Percentiles rank a stretch among this genome's conserved stretches.
Evolutionary conservation across 2,888 invertebrate species (phyloP).

Genomic region (Lithophane semibrunnea): DNA sequence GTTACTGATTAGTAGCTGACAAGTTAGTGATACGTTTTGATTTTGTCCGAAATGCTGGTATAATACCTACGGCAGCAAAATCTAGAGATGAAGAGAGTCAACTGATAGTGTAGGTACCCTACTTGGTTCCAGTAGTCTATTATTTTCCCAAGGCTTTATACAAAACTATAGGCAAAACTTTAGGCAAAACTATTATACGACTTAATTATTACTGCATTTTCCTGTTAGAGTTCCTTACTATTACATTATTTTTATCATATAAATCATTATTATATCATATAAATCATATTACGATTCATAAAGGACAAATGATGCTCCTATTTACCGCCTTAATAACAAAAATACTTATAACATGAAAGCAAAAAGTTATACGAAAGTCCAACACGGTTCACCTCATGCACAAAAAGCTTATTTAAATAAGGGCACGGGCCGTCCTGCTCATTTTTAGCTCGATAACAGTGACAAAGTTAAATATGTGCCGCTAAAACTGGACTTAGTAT

Average conservation of each 20-base stretch:
- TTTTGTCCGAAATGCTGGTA: not conserved
- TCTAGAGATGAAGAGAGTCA: not conserved
- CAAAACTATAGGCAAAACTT: no score
- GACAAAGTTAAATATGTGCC: slow-evolving; percentile 62
- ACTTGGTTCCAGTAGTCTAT: not conserved
- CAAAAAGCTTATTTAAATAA: slow-evolving; percentile 62
- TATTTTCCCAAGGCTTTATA: not conserved
- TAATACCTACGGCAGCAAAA: not conserved
- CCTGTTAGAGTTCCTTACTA: not conserved
- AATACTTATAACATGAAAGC: slow-evolving; percentile 41
- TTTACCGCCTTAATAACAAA: slow-evolving; percentile 37
- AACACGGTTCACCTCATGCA: slow-evolving; percentile 41
- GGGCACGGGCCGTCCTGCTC: slow-evolving; percentile 41
- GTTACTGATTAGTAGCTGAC: not conserved
- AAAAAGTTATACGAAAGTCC: slow-evolving; percentile 51
- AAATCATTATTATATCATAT: slow-evolving; percentile 10
- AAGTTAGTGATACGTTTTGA: not conserved
- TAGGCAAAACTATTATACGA: not conserved
- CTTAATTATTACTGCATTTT: not conserved
- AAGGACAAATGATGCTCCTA: slow-evolving; percentile 4
- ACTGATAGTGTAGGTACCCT: not conserved
- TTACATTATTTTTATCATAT: slow-evolving; percentile 1
- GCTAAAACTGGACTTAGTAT: slow-evolving; percentile 28
- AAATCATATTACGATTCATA: slow-evolving; percentile 8
- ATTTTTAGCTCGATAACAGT: slow-evolving; percentile 56